Percentiles rank a stretch among this genome's conserved stretches.
These are phyloP conservation scores for Pungitius pungitius DNA, from an alignment of 2,113 vertebrate species.

Conservation along the genomic window DNA sequence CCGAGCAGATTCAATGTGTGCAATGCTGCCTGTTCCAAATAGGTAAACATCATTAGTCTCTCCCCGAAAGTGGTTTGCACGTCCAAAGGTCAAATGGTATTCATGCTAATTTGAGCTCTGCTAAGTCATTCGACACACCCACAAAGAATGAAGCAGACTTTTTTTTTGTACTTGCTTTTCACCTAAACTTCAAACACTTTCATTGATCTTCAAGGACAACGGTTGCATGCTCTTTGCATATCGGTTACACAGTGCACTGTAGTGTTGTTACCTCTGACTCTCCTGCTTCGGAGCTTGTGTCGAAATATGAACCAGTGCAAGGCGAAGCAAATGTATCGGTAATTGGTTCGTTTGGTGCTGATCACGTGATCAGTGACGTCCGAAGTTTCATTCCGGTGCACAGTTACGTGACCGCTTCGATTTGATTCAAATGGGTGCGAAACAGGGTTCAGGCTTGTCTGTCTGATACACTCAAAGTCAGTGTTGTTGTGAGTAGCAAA, in stretches of 20 bases:
- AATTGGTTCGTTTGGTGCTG: too few relatives aligned
- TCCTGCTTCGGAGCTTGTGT: too few relatives aligned
- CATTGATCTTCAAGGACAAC: constrained; percentile 39
- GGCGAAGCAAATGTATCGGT: too few relatives aligned
- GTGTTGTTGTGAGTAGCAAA: too few relatives aligned
- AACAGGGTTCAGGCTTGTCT: too few relatives aligned
- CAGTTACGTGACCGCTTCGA: too few relatives aligned
- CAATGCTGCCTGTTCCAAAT: constrained; percentile 30
- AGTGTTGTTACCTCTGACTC: too few relatives aligned
- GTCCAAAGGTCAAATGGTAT: constrained; percentile 64
- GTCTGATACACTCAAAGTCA: too few relatives aligned
- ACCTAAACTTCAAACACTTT: background rate
- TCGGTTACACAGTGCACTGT: constrained; percentile 31
- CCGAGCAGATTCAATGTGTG: constrained; percentile 18
- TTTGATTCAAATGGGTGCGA: too few relatives aligned
- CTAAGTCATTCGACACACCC: constrained; percentile 45
- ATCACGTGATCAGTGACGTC: too few relatives aligned
- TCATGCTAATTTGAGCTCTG: constrained; percentile 54
- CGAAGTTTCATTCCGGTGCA: too few relatives aligned
- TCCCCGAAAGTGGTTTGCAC: constrained; percentile 23
- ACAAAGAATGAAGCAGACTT: background rate
- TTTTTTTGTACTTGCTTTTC: background rate
- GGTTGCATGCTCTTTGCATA: background rate
- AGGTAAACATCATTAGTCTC: constrained; percentile 49
- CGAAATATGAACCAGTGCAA: too few relatives aligned